These are phyloP conservation scores for Pseudopodoces humilis DNA, from an alignment of 2,113 vertebrate species.

Conservation along the genomic window DNA sequence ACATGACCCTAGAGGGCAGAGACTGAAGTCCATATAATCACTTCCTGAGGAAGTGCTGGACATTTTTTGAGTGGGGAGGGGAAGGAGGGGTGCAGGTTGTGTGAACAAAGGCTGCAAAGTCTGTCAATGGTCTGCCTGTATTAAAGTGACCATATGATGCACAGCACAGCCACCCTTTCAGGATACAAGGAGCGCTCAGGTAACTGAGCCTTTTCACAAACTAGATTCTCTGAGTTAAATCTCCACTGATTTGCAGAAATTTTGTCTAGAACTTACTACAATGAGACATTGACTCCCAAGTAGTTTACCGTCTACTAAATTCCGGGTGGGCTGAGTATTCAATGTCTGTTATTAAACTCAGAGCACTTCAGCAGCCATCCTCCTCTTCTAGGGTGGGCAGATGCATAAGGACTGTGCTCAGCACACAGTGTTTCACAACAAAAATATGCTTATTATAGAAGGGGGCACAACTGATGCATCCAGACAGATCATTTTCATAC, in stretches of 20 bases:
- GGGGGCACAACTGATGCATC: constrained; percentile 45
- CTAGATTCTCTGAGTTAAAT: background rate
- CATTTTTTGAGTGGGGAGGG: constrained; percentile 45
- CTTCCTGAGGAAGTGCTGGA: constrained; percentile 65
- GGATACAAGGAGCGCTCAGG: background rate
- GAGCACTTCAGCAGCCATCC: constrained; percentile 17
- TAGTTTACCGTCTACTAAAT: background rate
- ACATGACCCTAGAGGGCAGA: constrained; percentile 92
- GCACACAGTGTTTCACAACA: background rate
- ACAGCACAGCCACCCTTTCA: constrained; percentile 42
- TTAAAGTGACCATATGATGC: constrained; percentile 29
- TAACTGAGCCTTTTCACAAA: background rate
- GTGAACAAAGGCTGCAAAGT: constrained; percentile 37
- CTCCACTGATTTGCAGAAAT: background rate
- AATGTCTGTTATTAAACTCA: background rate
- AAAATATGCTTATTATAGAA: constrained; percentile 6
- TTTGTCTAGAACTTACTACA: background rate
- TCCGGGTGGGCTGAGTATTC: background rate
- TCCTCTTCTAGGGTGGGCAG: constrained; percentile 3
- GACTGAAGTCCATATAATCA: constrained; percentile 77
- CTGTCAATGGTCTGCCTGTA: constrained; percentile 8
- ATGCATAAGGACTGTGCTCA: background rate
- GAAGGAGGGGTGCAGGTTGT: constrained; percentile 35
- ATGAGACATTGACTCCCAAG: background rate
- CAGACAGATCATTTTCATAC: constrained; percentile 31